Percentiles rank a stretch among this genome's conserved stretches.
Evolutionary conservation across 1,140 invertebrate genomes (phyloP).

Genomic region (Lordiphosa stackelbergi): DNA sequence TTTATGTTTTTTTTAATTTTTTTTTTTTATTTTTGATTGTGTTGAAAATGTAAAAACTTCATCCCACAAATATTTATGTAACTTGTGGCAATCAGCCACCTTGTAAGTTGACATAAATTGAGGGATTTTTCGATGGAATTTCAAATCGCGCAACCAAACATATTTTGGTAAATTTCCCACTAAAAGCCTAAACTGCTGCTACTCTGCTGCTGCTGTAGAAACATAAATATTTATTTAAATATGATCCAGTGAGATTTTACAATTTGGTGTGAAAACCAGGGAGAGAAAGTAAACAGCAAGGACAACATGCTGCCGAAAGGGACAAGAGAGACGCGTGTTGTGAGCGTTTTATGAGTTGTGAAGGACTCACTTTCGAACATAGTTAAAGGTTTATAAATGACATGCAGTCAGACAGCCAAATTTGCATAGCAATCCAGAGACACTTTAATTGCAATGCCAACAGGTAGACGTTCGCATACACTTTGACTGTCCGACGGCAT

Average conservation of each 20-base stretch:
- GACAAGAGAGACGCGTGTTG: slow-evolving; percentile 10
- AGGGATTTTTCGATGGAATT: slow-evolving; percentile 27
- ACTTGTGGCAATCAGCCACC: slow-evolving; percentile 46
- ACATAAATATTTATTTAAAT: slow-evolving; percentile 72
- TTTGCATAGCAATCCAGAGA: not conserved
- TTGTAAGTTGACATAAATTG: slow-evolving; percentile 6
- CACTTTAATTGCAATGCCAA: slow-evolving; percentile 45
- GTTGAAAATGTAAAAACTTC: too few species aligned
- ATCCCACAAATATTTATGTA: slow-evolving; percentile 50
- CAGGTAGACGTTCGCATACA: slow-evolving; percentile 14
- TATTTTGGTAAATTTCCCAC: slow-evolving; percentile 47
- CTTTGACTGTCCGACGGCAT: too few species aligned
- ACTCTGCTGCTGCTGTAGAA: slow-evolving; percentile 14
- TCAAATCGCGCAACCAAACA: slow-evolving; percentile 31
- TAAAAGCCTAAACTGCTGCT: slow-evolving; percentile 63
- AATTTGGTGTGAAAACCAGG: slow-evolving; percentile 60
- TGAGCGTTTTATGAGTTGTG: slow-evolving; percentile 38
- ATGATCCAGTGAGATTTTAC: slow-evolving; percentile 62
- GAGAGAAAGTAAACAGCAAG: slow-evolving; percentile 35
- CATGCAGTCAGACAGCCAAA: slow-evolving; percentile 4
- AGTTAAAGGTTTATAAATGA: slow-evolving; percentile 15
- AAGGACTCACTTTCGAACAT: slow-evolving; percentile 23
- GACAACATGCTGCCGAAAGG: slow-evolving; percentile 16
- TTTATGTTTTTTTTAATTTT: too few species aligned
- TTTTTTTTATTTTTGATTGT: too few species aligned